Evolutionary conservation across 1,140 invertebrate genomes (phyloP).

Genomic region (Euglossa dilemma): DNA sequence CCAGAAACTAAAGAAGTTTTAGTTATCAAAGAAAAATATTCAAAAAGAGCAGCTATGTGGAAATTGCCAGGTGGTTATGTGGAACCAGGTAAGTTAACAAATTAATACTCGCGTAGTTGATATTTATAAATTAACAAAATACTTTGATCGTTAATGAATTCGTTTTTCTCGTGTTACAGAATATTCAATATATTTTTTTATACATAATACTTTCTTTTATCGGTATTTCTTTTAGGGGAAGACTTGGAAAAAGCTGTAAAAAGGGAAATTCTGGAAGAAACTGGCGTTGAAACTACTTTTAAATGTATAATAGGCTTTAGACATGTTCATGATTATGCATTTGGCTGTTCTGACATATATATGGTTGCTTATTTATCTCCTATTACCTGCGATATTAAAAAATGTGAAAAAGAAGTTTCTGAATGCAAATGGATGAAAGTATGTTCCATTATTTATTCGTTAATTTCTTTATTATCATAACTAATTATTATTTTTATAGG

Average conservation of each 20-base stretch:
- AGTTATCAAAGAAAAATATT: constrained; percentile 88
- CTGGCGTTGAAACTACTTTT: constrained; percentile 90
- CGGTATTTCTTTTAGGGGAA: constrained; percentile 85
- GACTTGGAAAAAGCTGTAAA: constrained; percentile 89
- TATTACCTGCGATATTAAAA: constrained; percentile 84
- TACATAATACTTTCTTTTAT: background rate
- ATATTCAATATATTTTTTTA: background rate
- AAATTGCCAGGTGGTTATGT: constrained; percentile 96
- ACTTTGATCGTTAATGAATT: background rate
- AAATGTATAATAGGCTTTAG: constrained; percentile 89
- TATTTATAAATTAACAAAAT: too few relatives aligned
- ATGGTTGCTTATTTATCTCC: constrained; percentile 89
- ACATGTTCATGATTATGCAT: constrained; percentile 88
- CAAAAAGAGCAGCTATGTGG: constrained; percentile 84
- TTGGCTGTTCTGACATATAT: constrained; percentile 93
- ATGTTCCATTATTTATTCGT: constrained; percentile 11
- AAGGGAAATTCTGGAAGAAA: constrained; percentile 95
- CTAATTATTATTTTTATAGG: constrained; percentile 77
- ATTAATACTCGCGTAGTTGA: background rate
- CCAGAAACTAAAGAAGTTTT: constrained; percentile 87
- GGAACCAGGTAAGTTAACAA: constrained; percentile 86
- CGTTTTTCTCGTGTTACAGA: background rate
- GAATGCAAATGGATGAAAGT: constrained; percentile 92
- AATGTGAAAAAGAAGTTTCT: constrained; percentile 89
- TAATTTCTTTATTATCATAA: constrained; percentile 12